Conservation (phyloP, 2,113 vertebrate genomes). For the Pelobates fuscus region DNA sequence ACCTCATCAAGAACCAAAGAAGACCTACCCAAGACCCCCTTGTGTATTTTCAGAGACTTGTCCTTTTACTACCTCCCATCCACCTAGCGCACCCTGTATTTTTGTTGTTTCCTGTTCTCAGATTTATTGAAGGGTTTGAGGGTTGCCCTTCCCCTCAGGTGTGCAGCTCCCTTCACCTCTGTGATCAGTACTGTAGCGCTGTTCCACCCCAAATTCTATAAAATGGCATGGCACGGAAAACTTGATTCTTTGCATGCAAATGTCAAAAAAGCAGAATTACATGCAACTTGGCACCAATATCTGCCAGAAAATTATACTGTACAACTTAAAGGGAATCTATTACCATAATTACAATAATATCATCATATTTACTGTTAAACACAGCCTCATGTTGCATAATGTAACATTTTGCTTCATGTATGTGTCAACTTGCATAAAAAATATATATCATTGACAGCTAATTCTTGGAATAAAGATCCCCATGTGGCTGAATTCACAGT, state of each 20-base stretch:
- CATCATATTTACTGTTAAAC: background rate
- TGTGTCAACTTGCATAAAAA: background rate
- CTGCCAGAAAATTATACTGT: background rate
- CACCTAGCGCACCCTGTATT: no score
- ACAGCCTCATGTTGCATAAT: background rate
- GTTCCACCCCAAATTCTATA: no score
- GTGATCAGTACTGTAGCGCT: no score
- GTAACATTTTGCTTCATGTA: background rate
- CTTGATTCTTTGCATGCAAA: background rate
- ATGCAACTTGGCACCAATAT: background rate
- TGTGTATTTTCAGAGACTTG: no score
- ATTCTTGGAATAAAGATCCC: background rate
- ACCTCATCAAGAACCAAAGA: no score
- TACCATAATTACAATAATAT: conserved; percentile 1
- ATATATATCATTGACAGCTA: background rate
- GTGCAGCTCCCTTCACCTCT: no score
- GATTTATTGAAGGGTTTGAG: no score
- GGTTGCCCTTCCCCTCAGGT: no score
- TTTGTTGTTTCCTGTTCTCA: no score
- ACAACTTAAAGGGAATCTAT: background rate
- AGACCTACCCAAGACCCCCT: no score
- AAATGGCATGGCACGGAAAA: background rate
- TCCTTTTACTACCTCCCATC: no score
- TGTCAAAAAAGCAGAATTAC: background rate
- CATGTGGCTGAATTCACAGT: background rate